Conservation (phyloP, 2,888 invertebrate genomes). For the Hirudinaria manillensis region DNA sequence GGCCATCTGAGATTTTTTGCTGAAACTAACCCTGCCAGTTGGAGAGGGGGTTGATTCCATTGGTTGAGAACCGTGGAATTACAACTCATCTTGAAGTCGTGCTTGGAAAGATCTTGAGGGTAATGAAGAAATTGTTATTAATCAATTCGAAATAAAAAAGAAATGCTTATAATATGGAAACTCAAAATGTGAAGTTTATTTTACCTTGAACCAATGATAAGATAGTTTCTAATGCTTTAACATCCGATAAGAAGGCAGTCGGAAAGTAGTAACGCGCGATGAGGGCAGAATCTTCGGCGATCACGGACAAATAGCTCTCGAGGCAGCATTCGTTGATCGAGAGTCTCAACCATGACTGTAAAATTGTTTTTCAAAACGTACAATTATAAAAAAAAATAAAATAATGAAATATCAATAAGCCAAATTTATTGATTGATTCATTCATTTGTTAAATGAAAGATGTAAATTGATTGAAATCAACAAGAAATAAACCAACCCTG, state of each 20-base stretch:
- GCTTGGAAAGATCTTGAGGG: constrained; percentile 45
- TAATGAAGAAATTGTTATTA: neutral
- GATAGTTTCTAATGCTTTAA: neutral
- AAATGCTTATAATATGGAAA: neutral
- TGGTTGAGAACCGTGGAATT: constrained; percentile 81
- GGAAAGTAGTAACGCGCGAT: constrained; percentile 4
- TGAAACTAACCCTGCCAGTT: constrained; percentile 7
- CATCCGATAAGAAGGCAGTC: constrained; percentile 24
- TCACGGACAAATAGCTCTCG: constrained; percentile 23
- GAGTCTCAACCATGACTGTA: constrained; percentile 29
- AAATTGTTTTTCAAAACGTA: neutral
- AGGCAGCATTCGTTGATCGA: constrained; percentile 25
- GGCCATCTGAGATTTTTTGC: constrained; percentile 22
- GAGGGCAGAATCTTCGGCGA: neutral
- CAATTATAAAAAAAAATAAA: neutral
- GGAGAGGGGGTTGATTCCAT: constrained; percentile 61
- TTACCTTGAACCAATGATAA: neutral
- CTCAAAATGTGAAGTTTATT: too few relatives aligned
- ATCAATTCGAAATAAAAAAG: neutral
- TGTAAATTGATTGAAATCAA: too few relatives aligned
- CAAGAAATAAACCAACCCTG: constrained; percentile 9
- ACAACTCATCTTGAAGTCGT: constrained; percentile 62
- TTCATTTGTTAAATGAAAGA: too few relatives aligned
- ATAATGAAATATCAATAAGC: neutral
- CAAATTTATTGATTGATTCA: too few relatives aligned